Evolutionary conservation across 2,113 vertebrate genomes (phyloP).

Genomic region (Xiphorhynchus elegans): DNA sequence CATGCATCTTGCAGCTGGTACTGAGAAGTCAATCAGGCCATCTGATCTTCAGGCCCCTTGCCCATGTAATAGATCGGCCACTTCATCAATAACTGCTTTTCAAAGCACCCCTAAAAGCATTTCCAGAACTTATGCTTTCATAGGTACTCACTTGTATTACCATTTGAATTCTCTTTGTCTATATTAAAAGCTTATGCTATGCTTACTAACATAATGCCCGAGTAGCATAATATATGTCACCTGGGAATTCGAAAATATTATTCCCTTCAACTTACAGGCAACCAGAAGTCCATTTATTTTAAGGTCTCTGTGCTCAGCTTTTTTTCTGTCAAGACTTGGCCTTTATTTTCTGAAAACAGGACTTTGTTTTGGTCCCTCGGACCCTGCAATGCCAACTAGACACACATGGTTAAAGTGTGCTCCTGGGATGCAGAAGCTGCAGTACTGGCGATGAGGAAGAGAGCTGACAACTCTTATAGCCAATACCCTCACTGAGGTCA

Average conservation of each 20-base stretch:
- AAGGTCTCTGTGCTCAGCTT: background rate
- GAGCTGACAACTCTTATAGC: background rate
- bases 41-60: background rate
- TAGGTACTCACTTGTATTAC: background rate
- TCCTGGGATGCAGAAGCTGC: background rate
- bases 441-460: background rate
- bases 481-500: rapidly evolving
- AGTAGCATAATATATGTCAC: background rate
- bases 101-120: background rate
- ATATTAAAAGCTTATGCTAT: background rate
- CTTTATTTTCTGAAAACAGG: background rate
- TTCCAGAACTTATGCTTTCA: background rate
- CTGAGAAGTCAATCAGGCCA: background rate
- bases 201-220: background rate
- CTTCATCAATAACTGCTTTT: background rate
- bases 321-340: background rate
- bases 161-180: background rate
- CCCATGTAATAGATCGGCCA: background rate
- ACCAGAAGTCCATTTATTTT: background rate
- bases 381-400: background rate
- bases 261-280: background rate
- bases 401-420: rapidly evolving
- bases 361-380: rapidly evolving
- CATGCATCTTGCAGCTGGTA: background rate
- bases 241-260: background rate